Base-by-base conservation (phyloP, 2,113 vertebrate genomes). In the Cervus canadensis region DNA sequence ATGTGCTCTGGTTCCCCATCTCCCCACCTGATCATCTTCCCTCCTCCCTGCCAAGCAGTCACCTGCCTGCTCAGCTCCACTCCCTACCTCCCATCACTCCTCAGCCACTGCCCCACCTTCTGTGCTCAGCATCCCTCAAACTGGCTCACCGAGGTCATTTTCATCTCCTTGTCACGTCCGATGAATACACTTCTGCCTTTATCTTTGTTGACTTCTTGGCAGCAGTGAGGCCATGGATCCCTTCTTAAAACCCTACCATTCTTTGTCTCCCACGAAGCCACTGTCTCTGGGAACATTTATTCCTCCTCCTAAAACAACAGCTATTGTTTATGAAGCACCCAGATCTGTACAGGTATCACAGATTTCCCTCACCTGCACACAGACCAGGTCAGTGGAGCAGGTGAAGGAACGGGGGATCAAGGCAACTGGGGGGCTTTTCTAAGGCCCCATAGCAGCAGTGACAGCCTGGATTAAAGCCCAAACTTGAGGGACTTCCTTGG, bases 91-190 rank as follows among this genome's bases (percentile, higher is more conserved):
- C n/a, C 59, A 4, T 57, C 67, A 6, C 81, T 88, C 88, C 36
- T 74, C 56, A 54, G 89, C 76, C 9, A 1, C 93, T 71, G 82
- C 13, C 40, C 83, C 33, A 26, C 57, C 92, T 45, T 40, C 90
- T 40, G 59, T 76, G 89, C 62, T 84, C 84, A 33, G 40, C 57
- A 54, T 83, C 40, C 92, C 84, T 21, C n/a, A 87, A 60, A 81
- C 85, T 74, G 88, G 74, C 60, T 97, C 45, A 54, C 76, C 91
- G 84, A 97, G 89, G 92, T 96, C 95, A 96, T 86, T 52, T 85
- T 94, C 90, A 97, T 62, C 87, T 86, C 91, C 28, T n/a, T 91
- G 76, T 83, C 83, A 45, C 54, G 87, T 15, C 86, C 74, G 87
- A 0, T 87, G 71, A 64, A 88, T 88, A 81, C 52, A 57, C 76